Evolutionary conservation across 2,113 vertebrate genomes (phyloP).

Genomic region (Monarcha castaneiventris): DNA sequence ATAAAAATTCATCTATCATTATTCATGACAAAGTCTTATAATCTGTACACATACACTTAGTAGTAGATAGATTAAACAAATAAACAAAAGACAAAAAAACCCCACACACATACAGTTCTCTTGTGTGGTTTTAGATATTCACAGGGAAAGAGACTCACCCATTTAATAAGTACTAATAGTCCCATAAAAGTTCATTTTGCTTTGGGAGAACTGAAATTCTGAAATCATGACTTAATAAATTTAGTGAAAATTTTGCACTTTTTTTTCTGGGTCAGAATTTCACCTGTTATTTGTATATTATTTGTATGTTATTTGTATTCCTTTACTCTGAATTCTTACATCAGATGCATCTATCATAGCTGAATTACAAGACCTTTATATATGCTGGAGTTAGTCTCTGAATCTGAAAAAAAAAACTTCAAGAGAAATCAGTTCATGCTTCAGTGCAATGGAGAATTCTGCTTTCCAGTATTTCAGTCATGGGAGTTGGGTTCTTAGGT

Average conservation of each 20-base stretch:
- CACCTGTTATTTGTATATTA: not conserved
- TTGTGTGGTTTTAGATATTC: not conserved
- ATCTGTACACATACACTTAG: not conserved
- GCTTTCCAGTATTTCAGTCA: not conserved
- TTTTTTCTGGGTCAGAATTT: not conserved
- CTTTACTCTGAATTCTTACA: not conserved
- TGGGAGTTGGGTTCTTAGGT: not conserved
- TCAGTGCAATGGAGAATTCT: not conserved
- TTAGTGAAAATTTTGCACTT: not conserved
- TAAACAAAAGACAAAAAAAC: not conserved
- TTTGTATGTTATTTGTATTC: no score
- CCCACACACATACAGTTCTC: not conserved
- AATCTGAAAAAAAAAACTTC: not conserved
- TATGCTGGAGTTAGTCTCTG: not conserved
- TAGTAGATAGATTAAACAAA: not conserved
- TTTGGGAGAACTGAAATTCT: not conserved
- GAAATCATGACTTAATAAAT: not conserved
- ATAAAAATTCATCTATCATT: not conserved
- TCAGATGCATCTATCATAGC: not conserved
- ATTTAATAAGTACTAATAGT: not conserved
- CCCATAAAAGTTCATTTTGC: not conserved
- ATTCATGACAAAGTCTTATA: not conserved
- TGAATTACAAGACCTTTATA: not conserved
- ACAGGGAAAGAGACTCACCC: not conserved
- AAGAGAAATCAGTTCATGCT: not conserved